Evolutionary conservation across 2,797 vertebrate species (phyloP).

Genomic region (Acestrorhynchus altus): DNA sequence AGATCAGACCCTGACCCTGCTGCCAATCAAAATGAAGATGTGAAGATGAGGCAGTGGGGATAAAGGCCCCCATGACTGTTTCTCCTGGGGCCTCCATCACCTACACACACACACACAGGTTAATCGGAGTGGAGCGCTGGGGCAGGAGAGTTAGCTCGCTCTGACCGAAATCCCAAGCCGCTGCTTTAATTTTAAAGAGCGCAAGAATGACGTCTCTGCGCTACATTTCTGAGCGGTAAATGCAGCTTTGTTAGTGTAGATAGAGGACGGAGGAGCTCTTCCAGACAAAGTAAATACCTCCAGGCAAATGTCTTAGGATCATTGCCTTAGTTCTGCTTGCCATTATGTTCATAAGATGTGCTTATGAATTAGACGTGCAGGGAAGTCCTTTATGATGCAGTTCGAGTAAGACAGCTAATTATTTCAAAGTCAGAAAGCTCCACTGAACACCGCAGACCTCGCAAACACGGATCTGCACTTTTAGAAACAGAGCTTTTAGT

Average conservation of each 20-base stretch:
- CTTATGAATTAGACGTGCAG: background rate
- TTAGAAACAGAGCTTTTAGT: too few species aligned
- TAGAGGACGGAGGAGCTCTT: slow-evolving; percentile 27
- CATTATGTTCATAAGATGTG: background rate
- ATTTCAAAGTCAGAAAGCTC: background rate
- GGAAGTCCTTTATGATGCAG: background rate
- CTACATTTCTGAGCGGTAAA: slow-evolving; percentile 66
- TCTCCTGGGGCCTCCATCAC: slow-evolving; percentile 55
- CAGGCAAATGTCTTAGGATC: slow-evolving; percentile 37
- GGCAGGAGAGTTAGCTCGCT: slow-evolving; percentile 64
- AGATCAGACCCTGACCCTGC: slow-evolving; percentile 75
- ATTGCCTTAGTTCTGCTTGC: slow-evolving; percentile 16
- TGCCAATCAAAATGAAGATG: slow-evolving; percentile 79
- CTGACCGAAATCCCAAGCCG: slow-evolving; percentile 69
- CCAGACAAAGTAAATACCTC: slow-evolving; percentile 39
- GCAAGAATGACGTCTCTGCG: slow-evolving; percentile 72
- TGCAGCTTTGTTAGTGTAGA: slow-evolving; percentile 13
- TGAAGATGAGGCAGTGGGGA: slow-evolving; percentile 63
- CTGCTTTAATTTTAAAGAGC: slow-evolving; percentile 71
- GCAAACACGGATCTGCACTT: background rate
- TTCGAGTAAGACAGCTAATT: background rate
- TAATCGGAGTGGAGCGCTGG: slow-evolving; percentile 74
- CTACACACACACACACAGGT: slow-evolving; percentile 66
- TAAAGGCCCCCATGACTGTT: slow-evolving; percentile 64
- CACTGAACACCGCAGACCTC: background rate